These are phyloP conservation scores for Nymphalis c-album DNA, from an alignment of 2,888 invertebrate genomes.

Conservation along the genomic window DNA sequence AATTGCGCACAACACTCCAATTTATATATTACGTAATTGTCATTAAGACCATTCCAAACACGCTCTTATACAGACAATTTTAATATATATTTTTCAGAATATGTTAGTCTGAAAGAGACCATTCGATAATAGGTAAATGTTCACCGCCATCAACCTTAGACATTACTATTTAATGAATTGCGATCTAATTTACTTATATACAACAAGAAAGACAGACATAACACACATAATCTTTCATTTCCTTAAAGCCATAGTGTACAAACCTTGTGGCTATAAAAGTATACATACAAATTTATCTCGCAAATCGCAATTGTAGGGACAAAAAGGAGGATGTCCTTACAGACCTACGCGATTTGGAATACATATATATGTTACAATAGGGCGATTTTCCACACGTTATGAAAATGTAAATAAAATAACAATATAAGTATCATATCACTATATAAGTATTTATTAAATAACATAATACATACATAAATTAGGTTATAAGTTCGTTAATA, in stretches of 20 bases:
- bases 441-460: too few species aligned
- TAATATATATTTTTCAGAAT: too few species aligned
- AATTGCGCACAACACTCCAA: slow-evolving; percentile 26
- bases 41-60: slow-evolving; percentile 19
- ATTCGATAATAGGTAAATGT: too few species aligned
- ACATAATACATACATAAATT: too few species aligned
- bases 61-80: not conserved
- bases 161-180: too few species aligned
- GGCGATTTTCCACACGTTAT: slow-evolving; percentile 3
- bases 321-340: slow-evolving; percentile 3
- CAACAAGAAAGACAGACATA: too few species aligned
- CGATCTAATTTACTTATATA: too few species aligned
- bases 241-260: too few species aligned
- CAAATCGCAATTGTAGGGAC: not conserved
- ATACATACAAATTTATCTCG: not conserved
- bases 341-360: not conserved
- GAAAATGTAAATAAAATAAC: not conserved
- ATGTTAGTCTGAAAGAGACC: too few species aligned
- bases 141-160: too few species aligned
- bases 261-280: not conserved
- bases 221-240: too few species aligned
- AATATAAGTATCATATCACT: not conserved
- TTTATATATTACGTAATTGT: slow-evolving; percentile 31
- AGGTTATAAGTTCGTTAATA: too few species aligned
- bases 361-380: not conserved